Evolutionary conservation across 2,113 vertebrate species (phyloP).

Genomic region (Anhinga anhinga): DNA sequence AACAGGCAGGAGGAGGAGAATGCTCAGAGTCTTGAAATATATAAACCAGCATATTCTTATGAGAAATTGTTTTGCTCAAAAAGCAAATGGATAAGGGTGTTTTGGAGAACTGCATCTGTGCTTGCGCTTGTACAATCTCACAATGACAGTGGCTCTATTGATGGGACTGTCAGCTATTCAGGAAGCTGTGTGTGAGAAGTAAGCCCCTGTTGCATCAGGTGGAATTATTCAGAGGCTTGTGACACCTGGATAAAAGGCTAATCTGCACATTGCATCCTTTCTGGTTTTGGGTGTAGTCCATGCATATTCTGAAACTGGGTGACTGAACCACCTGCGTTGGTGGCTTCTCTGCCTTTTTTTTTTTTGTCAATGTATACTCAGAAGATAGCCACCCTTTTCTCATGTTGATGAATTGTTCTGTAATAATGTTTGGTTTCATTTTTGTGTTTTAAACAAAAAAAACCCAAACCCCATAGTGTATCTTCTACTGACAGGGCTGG

Average conservation of each 20-base stretch:
- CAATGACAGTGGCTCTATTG: background rate
- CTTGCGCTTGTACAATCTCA: background rate
- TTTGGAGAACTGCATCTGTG: slow-evolving; percentile 38
- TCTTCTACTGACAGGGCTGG: background rate
- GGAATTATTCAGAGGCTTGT: slow-evolving; percentile 10
- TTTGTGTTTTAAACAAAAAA: background rate
- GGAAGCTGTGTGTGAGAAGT: background rate
- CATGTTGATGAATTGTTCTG: background rate
- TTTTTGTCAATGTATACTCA: background rate
- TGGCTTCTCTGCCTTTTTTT: background rate
- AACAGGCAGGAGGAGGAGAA: slow-evolving; percentile 48
- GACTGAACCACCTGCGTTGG: background rate
- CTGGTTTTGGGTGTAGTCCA: background rate
- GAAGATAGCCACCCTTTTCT: background rate
- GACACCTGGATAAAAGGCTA: slow-evolving; percentile 13
- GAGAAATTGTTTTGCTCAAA: slow-evolving; percentile 9
- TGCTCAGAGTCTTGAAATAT: slow-evolving; percentile 7
- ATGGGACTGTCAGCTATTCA: slow-evolving; percentile 7
- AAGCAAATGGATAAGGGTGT: background rate
- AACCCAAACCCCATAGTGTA: background rate
- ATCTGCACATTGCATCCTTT: background rate
- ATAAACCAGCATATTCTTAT: slow-evolving; percentile 26
- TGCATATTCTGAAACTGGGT: background rate
- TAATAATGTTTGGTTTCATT: background rate
- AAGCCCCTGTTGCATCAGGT: background rate